Conservation (phyloP, 2,113 vertebrate genomes). For the Microcebus griseorufus region DNA sequence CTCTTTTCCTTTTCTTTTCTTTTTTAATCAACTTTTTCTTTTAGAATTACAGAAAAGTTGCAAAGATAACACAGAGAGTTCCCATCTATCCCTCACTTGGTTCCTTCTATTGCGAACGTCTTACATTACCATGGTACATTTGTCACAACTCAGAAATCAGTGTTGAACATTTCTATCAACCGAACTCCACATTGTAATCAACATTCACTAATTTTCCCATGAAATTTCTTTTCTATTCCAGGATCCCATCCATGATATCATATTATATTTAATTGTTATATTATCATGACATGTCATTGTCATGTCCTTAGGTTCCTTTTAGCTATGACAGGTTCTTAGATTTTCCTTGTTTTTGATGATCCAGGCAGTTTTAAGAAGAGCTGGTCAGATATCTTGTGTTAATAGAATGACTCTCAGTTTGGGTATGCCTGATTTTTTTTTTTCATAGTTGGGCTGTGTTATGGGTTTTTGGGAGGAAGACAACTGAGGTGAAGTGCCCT, state of each 20-base stretch:
- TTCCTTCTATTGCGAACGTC: background rate
- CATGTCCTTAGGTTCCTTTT: background rate
- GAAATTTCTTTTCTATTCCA: background rate
- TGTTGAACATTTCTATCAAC: background rate
- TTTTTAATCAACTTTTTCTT: background rate
- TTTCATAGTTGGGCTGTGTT: background rate
- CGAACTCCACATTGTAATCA: background rate
- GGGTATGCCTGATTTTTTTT: background rate
- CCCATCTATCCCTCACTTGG: background rate
- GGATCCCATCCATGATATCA: background rate
- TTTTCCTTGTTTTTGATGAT: background rate
- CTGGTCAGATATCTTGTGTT: background rate
- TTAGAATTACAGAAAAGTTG: background rate
- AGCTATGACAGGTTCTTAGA: background rate
- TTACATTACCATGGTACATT: background rate
- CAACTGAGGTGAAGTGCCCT: no score
- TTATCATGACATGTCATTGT: no score
- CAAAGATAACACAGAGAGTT: background rate
- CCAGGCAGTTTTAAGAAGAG: background rate
- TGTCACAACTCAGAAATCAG: background rate
- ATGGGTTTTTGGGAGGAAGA: background rate
- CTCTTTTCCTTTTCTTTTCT: background rate
- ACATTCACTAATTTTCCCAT: background rate
- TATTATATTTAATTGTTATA: background rate
- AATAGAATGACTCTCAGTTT: background rate